Conservation (phyloP, 2,797 vertebrate genomes). For the Phylloscopus collybita region DNA sequence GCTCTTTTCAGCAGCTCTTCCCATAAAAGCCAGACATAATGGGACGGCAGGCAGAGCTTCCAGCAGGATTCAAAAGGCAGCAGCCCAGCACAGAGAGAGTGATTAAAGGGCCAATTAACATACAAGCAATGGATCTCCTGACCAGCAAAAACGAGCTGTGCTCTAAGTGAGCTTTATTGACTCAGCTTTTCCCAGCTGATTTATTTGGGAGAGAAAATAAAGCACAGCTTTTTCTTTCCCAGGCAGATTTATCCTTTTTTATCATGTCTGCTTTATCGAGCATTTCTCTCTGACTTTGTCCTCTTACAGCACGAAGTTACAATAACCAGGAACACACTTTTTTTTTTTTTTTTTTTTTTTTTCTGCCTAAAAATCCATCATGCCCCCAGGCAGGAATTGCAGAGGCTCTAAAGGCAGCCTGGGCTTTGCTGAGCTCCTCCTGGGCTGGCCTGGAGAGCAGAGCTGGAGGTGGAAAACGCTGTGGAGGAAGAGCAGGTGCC, state of each 20-base stretch:
- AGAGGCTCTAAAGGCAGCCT: background rate
- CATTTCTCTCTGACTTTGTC: background rate
- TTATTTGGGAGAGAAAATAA: background rate
- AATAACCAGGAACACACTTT: background rate
- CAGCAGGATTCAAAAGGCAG: background rate
- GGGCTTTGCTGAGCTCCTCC: background rate
- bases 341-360: too few species aligned
- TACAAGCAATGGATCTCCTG: background rate
- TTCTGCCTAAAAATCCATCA: too few species aligned
- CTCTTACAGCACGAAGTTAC: background rate
- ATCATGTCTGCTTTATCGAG: background rate
- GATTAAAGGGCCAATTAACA: background rate
- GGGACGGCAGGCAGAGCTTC: background rate
- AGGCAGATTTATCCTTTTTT: background rate
- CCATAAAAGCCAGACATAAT: background rate
- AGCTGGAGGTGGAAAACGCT: background rate
- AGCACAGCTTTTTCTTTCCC: background rate
- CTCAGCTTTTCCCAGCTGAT: background rate
- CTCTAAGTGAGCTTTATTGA: background rate
- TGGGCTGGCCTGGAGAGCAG: background rate
- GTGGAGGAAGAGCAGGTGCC: too few species aligned
- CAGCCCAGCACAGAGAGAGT: background rate
- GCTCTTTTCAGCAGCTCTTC: background rate
- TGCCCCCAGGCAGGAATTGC: background rate
- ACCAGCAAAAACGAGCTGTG: background rate